phyloP scores from a whole-genome alignment of 53 echinoderm and acorn worm genomes.

The Paelopatides confundens region DNA sequence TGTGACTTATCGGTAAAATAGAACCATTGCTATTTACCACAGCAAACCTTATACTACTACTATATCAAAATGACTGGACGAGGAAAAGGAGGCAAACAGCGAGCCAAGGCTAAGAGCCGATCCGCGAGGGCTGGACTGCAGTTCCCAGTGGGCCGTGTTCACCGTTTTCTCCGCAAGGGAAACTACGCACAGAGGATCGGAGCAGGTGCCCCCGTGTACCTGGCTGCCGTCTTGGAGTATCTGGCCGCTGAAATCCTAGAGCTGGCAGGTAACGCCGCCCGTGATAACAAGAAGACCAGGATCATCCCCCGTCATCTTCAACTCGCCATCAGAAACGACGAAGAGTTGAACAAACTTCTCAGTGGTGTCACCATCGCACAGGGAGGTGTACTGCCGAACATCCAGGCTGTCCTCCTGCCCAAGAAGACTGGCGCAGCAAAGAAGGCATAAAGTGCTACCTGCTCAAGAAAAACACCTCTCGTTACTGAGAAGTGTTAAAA shows the following conservation, averaged over 20 bases:
- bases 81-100: slow-evolving; percentile 74
- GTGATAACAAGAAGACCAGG: slow-evolving; percentile 96
- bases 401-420: slow-evolving; percentile 81
- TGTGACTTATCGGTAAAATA: too few species aligned
- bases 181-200: slow-evolving; percentile 83
- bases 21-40: too few species aligned
- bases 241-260: slow-evolving; percentile 90
- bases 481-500: too few species aligned
- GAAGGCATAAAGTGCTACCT: neutral
- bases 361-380: slow-evolving; percentile 77
- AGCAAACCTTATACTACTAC: too few species aligned
- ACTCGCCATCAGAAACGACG: slow-evolving; percentile 84
- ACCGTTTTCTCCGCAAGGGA: slow-evolving; percentile 81
- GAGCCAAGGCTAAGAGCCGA: slow-evolving; percentile 76
- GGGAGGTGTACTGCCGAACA: slow-evolving; percentile 82
- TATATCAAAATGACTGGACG: slow-evolving; percentile 83
- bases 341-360: slow-evolving; percentile 74
- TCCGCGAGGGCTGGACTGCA: slow-evolving; percentile 78
- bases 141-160: slow-evolving; percentile 89
- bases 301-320: slow-evolving; percentile 97
- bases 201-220: slow-evolving; percentile 87
- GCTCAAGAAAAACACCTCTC: too few species aligned
- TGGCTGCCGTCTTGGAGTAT: slow-evolving; percentile 86
- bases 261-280: slow-evolving; percentile 95
- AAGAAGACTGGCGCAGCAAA: slow-evolving; percentile 76